Evolutionary conservation across 2,888 invertebrate genomes (phyloP), one percentile per base, ranked within the genome.

Genomic region (Mimachlamys varia): DNA sequence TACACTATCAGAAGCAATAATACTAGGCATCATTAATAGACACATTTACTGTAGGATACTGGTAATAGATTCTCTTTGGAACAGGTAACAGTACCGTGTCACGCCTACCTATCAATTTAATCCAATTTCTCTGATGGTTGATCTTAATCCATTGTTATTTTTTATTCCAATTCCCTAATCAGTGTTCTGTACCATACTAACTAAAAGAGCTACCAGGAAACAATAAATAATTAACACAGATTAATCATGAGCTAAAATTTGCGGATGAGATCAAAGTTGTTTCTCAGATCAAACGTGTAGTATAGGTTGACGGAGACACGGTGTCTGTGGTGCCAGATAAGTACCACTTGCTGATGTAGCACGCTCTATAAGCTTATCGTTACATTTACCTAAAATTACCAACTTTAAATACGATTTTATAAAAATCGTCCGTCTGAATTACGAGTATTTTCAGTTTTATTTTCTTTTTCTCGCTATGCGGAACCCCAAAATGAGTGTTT

Each of bases 211-310:
- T 27, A 22, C 76, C 76, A 76, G 76, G 76, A 76, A 76, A 76
- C 33, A 27, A 7, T 76, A 76, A 76, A 76, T 76, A 76, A 76
- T 76, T 76, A 76, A 76, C 76, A 76, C 33, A 22, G 76, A 76
- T 76, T 76, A 76, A 76, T 76, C 33, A 76, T 27, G 76, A 33
- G 33, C 76, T 76, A 76, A 76, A 76, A 33, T 76, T 76, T 33
- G 33, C 33, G 33, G 33, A 33, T 15, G 76, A 76, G 76, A 76
- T 76, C 76, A 76, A 76, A 76, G 76, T 76, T 33, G 33, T 76
- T 76, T 33, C 76, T 0, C 27, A 76, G 33, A 76, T 33, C 76
- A 76, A 33, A 33, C 76, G 33, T 27, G 33, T 33, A 0, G 12
- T 76, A 76, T 76, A 15, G 76, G 33, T 22, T 5, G 76, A 0